Base-by-base conservation (phyloP, 2,797 vertebrate species). In the Philypnodon macrostomus region DNA sequence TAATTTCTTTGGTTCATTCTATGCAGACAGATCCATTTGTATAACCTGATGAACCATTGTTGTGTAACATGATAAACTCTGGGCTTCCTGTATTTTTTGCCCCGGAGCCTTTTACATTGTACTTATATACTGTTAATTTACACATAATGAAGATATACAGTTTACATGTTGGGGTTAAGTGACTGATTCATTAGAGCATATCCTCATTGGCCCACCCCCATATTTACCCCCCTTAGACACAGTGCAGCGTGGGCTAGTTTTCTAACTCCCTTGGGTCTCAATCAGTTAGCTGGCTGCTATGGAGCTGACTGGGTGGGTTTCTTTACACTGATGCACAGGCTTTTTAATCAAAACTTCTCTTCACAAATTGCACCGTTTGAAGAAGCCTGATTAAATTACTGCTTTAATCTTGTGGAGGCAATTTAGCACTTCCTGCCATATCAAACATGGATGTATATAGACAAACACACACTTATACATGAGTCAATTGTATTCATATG, bases 311-410 rank as follows among this genome's bases (percentile, higher is more conserved):
- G 58, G 63, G 46, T 40, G 53, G 33, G 51, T 51, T 64, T 37
- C 35, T 37, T 41, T 49, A 58, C 49, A 10, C 49, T 51, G 65
- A 77, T 70, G 68, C 64, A 50, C 29, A 45, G 27, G 63, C 71
- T 72, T 77, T 82, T 75, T 67, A 78, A 81, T 73, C 69, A 77
- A 68, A 83, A 77, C 72, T 47, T 77, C 67, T n/a, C 73, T 57
- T 60, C 61, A 47, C 63, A 58, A 66, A 58, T 58, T 65, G 53
- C 56, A 0, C 14, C 15, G 48, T 53, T 73, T 72, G 56, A 71
- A 59, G 49, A n/a, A n/a, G 48, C 24, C 57, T 63, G 66, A 87
- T 83, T 77, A 65, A 56, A 79, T 82, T 73, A 81, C 69, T 0
- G 7, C 73, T 73, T 81, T 79, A 71, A 84, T 80, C 61, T 62